phyloP scores from a whole-genome alignment of 2,888 invertebrate species.

The Phania funesta region DNA sequence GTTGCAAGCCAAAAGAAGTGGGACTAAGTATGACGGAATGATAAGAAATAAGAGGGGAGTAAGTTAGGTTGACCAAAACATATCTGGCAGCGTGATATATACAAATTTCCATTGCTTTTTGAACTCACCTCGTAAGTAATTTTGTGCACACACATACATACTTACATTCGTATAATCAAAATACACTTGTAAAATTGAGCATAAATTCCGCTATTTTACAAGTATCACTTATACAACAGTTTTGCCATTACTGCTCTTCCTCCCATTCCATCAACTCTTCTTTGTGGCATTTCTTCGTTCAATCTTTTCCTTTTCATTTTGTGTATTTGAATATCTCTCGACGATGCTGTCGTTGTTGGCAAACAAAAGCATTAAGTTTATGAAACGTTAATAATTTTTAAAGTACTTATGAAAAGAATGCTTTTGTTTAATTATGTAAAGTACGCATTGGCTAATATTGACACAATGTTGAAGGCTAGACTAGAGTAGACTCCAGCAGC shows the following conservation, averaged over 20 bases:
- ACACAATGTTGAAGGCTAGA: constrained; percentile 16
- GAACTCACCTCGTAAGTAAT: too few species aligned
- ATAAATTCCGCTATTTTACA: not conserved
- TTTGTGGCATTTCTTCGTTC: not conserved
- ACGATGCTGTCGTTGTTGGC: constrained; percentile 37
- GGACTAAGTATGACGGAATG: too few species aligned
- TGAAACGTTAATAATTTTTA: constrained; percentile 62
- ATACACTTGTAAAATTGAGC: not conserved
- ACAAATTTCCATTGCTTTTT: too few species aligned
- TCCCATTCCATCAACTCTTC: not conserved
- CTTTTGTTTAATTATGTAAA: constrained; percentile 66
- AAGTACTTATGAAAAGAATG: constrained; percentile 60
- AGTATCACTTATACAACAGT: not conserved
- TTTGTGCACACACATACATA: not conserved
- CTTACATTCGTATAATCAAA: not conserved
- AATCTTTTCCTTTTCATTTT: not conserved
- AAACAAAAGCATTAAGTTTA: constrained; percentile 61
- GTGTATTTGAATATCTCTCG: not conserved
- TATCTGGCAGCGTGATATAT: too few species aligned
- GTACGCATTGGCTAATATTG: constrained; percentile 57
- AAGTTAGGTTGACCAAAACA: too few species aligned
- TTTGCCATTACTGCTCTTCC: not conserved
- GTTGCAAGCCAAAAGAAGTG: too few species aligned
- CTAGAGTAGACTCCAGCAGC: not conserved
- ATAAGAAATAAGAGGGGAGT: too few species aligned